A percentile compares a stretch with the other conserved stretches of the same genome.
Evolutionary conservation across 2,888 invertebrate genomes (phyloP).

Genomic region (Epiblema foenella): DNA sequence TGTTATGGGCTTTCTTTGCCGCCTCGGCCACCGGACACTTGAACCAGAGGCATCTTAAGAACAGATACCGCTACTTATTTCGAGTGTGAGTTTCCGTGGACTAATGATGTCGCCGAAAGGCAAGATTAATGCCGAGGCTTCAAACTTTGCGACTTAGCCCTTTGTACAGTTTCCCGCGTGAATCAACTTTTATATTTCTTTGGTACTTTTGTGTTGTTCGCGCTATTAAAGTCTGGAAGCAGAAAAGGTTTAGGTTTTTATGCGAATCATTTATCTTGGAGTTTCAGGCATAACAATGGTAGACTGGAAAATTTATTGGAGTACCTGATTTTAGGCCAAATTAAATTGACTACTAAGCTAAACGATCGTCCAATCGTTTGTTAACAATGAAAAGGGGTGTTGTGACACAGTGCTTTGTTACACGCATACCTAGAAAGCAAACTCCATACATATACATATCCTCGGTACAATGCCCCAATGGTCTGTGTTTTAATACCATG

Average conservation of each 20-base stretch:
- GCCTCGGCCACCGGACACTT: too few relatives aligned
- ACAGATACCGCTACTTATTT: too few relatives aligned
- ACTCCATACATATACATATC: too few relatives aligned
- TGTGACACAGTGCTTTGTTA: too few relatives aligned
- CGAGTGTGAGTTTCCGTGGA: neutral
- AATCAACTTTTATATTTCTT: neutral
- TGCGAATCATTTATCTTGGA: neutral
- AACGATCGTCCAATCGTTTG: neutral
- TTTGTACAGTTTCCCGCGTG: neutral
- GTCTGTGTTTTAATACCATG: too few relatives aligned
- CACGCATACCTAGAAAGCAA: too few relatives aligned
- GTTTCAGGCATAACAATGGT: neutral
- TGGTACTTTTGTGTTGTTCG: conserved; percentile 5
- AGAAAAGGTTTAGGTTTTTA: neutral
- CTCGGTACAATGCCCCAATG: too few relatives aligned
- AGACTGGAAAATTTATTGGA: too few relatives aligned
- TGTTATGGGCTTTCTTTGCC: too few relatives aligned
- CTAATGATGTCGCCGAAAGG: conserved; percentile 21
- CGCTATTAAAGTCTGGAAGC: neutral
- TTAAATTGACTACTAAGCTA: neutral
- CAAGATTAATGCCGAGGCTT: conserved; percentile 22
- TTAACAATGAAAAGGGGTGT: too few relatives aligned
- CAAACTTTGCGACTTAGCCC: conserved; percentile 24
- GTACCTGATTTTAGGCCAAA: neutral
- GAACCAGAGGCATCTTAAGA: too few relatives aligned